These are phyloP conservation scores for Antennarius maculatus DNA, from an alignment of 2,797 vertebrate species.

Conservation along the genomic window DNA sequence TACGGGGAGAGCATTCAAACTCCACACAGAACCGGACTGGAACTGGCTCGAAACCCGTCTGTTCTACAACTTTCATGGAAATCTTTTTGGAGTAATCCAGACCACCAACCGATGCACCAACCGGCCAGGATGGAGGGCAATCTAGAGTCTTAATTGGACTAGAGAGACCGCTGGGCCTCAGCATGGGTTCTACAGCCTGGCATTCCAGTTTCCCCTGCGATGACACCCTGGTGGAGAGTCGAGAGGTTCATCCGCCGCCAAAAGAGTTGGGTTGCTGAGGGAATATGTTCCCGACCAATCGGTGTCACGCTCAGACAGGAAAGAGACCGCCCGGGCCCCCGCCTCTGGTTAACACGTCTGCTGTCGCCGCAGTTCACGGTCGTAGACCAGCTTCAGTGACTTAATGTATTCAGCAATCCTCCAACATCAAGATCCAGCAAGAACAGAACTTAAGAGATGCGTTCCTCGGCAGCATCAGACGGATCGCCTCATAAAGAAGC, in stretches of 20 bases:
- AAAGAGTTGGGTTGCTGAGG: constrained; percentile 36
- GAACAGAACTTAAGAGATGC: constrained; percentile 46
- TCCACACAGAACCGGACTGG: too few relatives aligned
- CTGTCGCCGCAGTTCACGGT: constrained; percentile 57
- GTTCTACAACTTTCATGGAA: too few relatives aligned
- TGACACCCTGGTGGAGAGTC: constrained; percentile 19
- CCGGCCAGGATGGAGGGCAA: too few relatives aligned
- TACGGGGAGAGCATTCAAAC: too few relatives aligned
- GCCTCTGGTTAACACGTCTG: constrained; percentile 63
- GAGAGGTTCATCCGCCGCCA: background rate
- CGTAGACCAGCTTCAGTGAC: constrained; percentile 56
- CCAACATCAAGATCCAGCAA: constrained; percentile 37
- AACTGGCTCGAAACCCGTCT: too few relatives aligned
- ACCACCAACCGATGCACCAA: too few relatives aligned
- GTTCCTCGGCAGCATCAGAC: constrained; percentile 14
- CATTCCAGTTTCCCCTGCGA: constrained; percentile 19
- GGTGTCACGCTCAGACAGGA: constrained; percentile 28
- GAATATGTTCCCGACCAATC: constrained; percentile 49
- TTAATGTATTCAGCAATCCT: constrained; percentile 46
- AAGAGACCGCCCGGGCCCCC: constrained; percentile 24
- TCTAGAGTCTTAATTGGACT: background rate
- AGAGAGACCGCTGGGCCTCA: too few relatives aligned
- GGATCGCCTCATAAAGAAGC: constrained; percentile 16
- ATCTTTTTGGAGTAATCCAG: too few relatives aligned
- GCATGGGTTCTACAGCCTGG: background rate